Conservation (phyloP, 2,888 invertebrate genomes). For the Meiosimyza decipiens region DNA sequence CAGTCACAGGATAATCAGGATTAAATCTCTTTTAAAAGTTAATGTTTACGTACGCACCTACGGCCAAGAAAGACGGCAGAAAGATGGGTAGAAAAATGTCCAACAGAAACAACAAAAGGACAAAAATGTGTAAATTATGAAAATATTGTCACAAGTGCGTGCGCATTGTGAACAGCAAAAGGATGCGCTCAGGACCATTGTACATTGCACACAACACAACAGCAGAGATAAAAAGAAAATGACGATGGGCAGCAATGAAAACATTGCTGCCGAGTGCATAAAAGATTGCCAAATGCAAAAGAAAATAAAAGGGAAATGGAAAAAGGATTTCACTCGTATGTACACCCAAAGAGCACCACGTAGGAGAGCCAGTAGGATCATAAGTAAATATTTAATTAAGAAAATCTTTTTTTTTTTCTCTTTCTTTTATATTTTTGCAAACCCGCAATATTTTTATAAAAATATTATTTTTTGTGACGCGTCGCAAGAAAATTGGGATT, state of each 20-base stretch:
- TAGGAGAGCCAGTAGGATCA: conserved; percentile 27
- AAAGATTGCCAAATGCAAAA: conserved; percentile 11
- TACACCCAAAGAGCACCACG: conserved; percentile 50
- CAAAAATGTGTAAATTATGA: conserved; percentile 60
- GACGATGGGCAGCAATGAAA: conserved; percentile 13
- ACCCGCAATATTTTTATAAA: conserved; percentile 22
- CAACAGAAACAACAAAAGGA: conserved; percentile 35
- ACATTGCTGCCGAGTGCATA: conserved; percentile 42
- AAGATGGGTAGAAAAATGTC: background rate
- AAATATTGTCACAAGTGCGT: conserved; percentile 64
- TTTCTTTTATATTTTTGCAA: background rate
- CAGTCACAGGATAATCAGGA: conserved; percentile 66
- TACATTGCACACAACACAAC: background rate
- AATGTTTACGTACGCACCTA: conserved; percentile 66
- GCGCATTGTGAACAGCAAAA: conserved; percentile 37
- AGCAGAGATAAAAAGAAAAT: background rate
- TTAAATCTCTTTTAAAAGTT: conserved; percentile 67
- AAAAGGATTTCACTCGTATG: conserved; percentile 30
- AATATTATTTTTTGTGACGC: conserved; percentile 27
- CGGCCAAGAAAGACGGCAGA: conserved; percentile 44
- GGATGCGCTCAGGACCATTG: conserved; percentile 8
- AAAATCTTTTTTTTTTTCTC: background rate
- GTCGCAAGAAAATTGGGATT: background rate
- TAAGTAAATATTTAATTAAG: conserved; percentile 44
- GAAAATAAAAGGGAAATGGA: conserved; percentile 19